Conservation (phyloP, 2,113 vertebrate species). For the Helogale parvula region DNA sequence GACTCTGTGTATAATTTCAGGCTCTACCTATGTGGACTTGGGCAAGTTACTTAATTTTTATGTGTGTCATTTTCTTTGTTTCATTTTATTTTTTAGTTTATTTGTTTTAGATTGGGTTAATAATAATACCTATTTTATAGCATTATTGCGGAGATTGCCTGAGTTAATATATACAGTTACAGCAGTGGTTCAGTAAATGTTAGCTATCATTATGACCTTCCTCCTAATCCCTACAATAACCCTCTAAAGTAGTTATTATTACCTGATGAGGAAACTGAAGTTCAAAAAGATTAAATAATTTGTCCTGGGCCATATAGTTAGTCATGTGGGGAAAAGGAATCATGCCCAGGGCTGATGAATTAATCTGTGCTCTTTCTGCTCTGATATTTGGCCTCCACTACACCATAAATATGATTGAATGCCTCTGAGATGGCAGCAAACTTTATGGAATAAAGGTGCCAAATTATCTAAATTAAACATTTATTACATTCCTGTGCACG, state of each 20-base stretch:
- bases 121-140: background rate
- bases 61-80: background rate
- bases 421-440: background rate
- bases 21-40: background rate
- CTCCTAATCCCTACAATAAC: background rate
- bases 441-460: background rate
- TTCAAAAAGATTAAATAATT: background rate
- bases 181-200: background rate
- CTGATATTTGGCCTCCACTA: background rate
- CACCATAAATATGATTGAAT: background rate
- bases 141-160: background rate
- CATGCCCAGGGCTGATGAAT: background rate
- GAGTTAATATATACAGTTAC: background rate
- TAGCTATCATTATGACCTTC: background rate
- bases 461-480: constrained; percentile 1
- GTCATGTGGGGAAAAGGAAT: background rate
- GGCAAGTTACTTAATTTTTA: background rate
- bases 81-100: background rate
- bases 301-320: background rate
- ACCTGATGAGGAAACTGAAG: background rate
- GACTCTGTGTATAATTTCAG: background rate
- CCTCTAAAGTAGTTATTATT: background rate
- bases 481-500: background rate
- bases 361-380: background rate
- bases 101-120: background rate